Evolutionary conservation across 2,797 vertebrate genomes (phyloP), one percentile per base, ranked within the genome.

Genomic region (Pogonophryne albipinna): DNA sequence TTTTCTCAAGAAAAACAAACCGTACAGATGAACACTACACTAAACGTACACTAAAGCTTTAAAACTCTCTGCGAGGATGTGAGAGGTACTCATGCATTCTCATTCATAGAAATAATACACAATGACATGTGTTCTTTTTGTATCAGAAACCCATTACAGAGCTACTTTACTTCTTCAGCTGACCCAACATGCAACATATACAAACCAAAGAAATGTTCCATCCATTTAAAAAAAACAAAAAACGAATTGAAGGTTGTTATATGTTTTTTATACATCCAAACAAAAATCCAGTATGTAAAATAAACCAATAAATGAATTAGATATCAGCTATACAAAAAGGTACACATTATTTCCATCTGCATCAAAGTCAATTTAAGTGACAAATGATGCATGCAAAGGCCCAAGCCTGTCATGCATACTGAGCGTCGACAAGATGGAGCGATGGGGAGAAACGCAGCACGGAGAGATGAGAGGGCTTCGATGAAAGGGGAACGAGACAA

Each of bases 391-490:
- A 68, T 71, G 51, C 49, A 52, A 71, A 60, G 13, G 51, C 50
- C 14, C 16, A 6, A 14, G 53, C 27, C 10, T 72, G 66, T 68
- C 59, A 67, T 16, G 59, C 31, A 71, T 6, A 58, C 63, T 64
- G 46, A 65, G 65, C 52, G 55, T 78, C 49, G 16, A 63, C 55
- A 60, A 74, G 70, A 82, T 64, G 51, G 57, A 85, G 60, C 45
- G 77, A 66, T 45, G 27, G 57, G 64, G 72, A 44, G 44, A 55
- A 63, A 53, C 51, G 67, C 31, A 65, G 65, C 45, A 45, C 6
- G 19, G 52, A 19, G 23, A 70, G 45, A 79, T 15, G 20, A 47
- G 16, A 64, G 23, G 23, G 56, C 31, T 65, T 38, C 51, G 55
- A 75, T 55, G 57, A 27, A 4, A 6, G 49, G 34, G 45, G 34